Evolutionary conservation across 2,113 vertebrate genomes (phyloP), one percentile per base, ranked within the genome.

Genomic region (Sminthopsis crassicaudata): DNA sequence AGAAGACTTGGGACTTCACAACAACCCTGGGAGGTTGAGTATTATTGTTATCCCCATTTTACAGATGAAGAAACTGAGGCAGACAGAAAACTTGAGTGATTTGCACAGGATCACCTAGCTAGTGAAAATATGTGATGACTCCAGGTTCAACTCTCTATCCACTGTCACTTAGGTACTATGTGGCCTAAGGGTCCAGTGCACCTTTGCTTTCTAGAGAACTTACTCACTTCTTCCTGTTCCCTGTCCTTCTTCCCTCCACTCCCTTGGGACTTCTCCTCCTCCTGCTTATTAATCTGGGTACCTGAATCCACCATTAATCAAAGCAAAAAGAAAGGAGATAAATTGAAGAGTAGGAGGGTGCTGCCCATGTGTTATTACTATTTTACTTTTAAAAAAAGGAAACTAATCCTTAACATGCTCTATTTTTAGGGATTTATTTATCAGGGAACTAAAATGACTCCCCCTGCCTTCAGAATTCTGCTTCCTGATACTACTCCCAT

Each of bases 341-440:
- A 84, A 84, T 84, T 22, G 67, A 84, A 42, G n/a, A 84, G n/a
- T 42, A 23, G 19, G 67, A 84, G 67, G 16, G 67, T 42, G 6
- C 19, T 84, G 36, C n/a, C 42, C 4, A 23, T 84, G 30, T 84
- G n/a, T 84, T 84, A 22, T 23, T 84, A 42, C 67, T 84, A 22
- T 84, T 84, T 84, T 84, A 84, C 67, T 84, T 84, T 16, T 8
- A 36, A 67, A 67, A 53, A 53, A 26, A 55, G 25, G 4, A 55
- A 95, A 76, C 92, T 95, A 46, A 55, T 5, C 50, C 46, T 93
- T 12, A 3, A 92, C 92, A 55, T 19, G 36, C 36, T 89, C 55
- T 92, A 24, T 91, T 92, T 88, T 94, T 46, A 90, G 93, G 91
- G 46, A 23, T 51, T 90, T 27, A 53, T 91, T 94, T 90, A 19